Conservation (phyloP, 2,888 invertebrate species). For the Horisme vitalbata region DNA sequence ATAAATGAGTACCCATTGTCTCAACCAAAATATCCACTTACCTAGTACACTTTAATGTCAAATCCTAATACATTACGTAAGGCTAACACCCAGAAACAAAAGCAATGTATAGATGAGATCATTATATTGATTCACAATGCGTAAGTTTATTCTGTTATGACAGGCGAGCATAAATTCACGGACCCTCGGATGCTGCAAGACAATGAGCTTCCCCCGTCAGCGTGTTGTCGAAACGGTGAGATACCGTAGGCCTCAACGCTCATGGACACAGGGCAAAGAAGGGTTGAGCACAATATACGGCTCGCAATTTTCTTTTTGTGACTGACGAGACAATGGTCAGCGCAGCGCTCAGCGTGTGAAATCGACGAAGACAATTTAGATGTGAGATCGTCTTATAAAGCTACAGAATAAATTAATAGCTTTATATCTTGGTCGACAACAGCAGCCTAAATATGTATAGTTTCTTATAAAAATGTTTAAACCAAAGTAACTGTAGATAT, state of each 20-base stretch:
- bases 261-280: slow-evolving; percentile 67
- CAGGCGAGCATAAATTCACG: slow-evolving; percentile 79
- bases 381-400: slow-evolving; percentile 44
- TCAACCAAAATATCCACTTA: slow-evolving; percentile 61
- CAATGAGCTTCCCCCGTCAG: slow-evolving; percentile 69
- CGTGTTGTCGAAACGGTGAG: slow-evolving; percentile 68
- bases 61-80: slow-evolving; percentile 71
- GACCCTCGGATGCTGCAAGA: slow-evolving; percentile 78
- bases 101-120: slow-evolving; percentile 71
- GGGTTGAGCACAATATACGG: slow-evolving; percentile 65
- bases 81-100: slow-evolving; percentile 78
- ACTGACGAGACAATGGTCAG: slow-evolving; percentile 74
- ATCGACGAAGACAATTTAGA: slow-evolving; percentile 49
- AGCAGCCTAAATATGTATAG: slow-evolving; percentile 3
- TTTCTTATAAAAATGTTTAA: slow-evolving; percentile 1
- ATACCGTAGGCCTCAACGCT: slow-evolving; percentile 65
- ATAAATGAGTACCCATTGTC: slow-evolving; percentile 61
- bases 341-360: slow-evolving; percentile 71
- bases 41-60: slow-evolving; percentile 57
- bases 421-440: slow-evolving; percentile 17
- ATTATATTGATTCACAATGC: slow-evolving; percentile 80
- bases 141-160: slow-evolving; percentile 81
- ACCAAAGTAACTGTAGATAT: neutral
- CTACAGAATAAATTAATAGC: slow-evolving; percentile 44
- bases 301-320: slow-evolving; percentile 72